Evolutionary conservation across 1,140 invertebrate species (phyloP), one percentile per base, ranked within the genome.

Genomic region (Heliconius melpomene): DNA sequence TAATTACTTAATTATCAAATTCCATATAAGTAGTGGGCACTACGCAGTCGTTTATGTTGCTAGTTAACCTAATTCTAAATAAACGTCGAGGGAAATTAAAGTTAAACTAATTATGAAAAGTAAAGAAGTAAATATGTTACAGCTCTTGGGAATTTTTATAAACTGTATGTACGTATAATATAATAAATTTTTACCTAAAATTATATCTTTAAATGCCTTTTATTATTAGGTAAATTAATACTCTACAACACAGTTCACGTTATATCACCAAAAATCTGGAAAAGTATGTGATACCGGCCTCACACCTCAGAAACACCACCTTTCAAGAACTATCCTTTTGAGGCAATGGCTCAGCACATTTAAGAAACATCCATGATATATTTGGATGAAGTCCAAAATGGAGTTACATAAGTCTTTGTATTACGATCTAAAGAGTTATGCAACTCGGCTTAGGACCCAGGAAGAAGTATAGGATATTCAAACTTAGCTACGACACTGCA

Each of bases 51-150:
- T 26, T 66, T 66, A 16, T 7, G 26, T 29, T 66, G 26, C 26
- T 16, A 66, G 3, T 66, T 66, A 66, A 66, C 60, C 60, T 9
- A 66, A 66, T 66, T 66, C 23, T 13, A 29, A 26, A 29, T 29
- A 26, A 66, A 29, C 32, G 50, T 73, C 77, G 20, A 73, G 77
- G 77, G 71, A 78, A 73, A 78, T 78, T 72, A 73, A 57, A 71
- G 57, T 78, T 72, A 73, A 57, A 71, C 9, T 46, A 52, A 71
- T 36, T 77, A 52, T 26, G 13, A 75, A 32, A 57, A 75, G 54
- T 23, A n/a, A 57, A 60, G n/a, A 60, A 66, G 50, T 52, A 52
- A 52, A 52, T 52, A 52, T 52, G 50, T 20, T 20, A 52, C 8
- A 60, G 23, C 54, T 60, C 54, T 23, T 60, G 54, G 54, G 54